Base-by-base conservation (phyloP, 2,113 vertebrate genomes). In the Ceyx cyanopectus region DNA sequence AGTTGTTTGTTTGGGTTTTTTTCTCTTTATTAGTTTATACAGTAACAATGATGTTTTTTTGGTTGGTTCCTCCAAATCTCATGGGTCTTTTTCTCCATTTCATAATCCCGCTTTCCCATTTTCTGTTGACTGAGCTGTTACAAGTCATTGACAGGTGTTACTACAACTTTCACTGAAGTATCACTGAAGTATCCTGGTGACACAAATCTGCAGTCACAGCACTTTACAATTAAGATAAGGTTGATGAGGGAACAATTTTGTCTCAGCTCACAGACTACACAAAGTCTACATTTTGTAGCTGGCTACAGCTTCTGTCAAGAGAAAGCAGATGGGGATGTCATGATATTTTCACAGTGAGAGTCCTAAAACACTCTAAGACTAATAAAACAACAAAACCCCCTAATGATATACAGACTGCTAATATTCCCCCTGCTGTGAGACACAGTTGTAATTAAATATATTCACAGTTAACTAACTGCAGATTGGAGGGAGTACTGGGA, bases 401-500 rank as follows among this genome's bases (percentile, higher is more conserved):
- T 60, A 76, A 61, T 83, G 75, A 85, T 78, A 67, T 51, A 70
- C 74, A 69, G 50, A 75, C 43, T 88, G 46, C 21, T 94, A 89
- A 93, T 94, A 60, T 8, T 76, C 91, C 40, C 50, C n/a, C 40
- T 90, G 85, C 46, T 81, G 85, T 77, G 77, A 91, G 74, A 81
- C 78, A 56, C 34, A 81, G 50, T 26, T 92, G 92, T 95, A 92
- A 94, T 93, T 94, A 94, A 86, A 94, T 86, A 60, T 92, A 91
- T 60, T 87, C 63, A 50, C 45, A 94, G 56, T 70, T 82, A 92
- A 81, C 65, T 79, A 86, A 84, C 56, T 92, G 77, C 58, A 86
- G 73, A 92, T 61, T 96, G 74, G 69, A 91, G 27, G 34, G 50
- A 90, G 30, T 40, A 51, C 45, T 69, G 57, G 37, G n/a, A 48